These are phyloP conservation scores for Anguilla megastoma DNA, from an alignment of 2,797 vertebrate genomes.

Conservation along the genomic window DNA sequence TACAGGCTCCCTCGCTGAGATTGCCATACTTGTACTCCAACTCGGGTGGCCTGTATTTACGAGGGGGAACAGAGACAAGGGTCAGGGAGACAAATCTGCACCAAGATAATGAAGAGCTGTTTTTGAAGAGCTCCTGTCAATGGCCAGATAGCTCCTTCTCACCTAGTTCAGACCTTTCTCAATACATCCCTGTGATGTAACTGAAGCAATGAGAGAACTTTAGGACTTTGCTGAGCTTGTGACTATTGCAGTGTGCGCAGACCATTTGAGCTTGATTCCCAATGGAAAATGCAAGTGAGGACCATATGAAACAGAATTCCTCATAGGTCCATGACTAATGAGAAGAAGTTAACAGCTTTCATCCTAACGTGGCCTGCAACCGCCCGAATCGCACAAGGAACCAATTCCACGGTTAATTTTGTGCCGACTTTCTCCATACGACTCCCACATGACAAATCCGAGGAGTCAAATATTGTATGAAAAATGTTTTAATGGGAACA, in stretches of 20 bases:
- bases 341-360: neutral
- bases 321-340: neutral
- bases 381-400: neutral
- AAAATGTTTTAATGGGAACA: neutral
- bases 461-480: conserved; percentile 2
- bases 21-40: conserved; percentile 87
- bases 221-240: neutral
- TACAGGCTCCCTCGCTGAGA: conserved; percentile 87
- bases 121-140: neutral
- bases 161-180: neutral
- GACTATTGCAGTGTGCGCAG: neutral
- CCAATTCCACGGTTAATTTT: neutral
- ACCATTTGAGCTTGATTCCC: neutral
- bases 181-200: neutral
- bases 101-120: neutral
- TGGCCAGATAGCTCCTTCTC: neutral
- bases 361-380: neutral
- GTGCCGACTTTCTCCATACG: neutral
- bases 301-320: neutral
- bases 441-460: neutral
- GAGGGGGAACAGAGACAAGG: neutral
- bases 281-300: neutral
- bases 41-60: conserved; percentile 77
- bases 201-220: neutral
- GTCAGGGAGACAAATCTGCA: neutral